Evolutionary conservation across 1,140 invertebrate genomes (phyloP), one percentile per base, ranked within the genome.

Genomic region (Leucophenga varia): DNA sequence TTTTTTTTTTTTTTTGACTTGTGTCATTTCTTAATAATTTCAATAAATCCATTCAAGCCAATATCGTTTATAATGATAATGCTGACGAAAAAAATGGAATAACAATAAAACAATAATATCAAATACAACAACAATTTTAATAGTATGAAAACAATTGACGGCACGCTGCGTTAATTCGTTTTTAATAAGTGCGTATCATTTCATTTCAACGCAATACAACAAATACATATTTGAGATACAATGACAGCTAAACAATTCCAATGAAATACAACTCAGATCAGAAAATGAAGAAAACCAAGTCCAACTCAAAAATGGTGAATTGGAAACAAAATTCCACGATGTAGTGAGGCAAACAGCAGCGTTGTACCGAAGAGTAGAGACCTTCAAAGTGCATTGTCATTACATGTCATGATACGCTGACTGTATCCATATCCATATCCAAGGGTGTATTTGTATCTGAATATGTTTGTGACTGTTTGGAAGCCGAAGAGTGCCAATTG

Each of bases 181-280:
- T 67, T 67, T 67, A 67, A 67, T 67, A 67, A 67, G 63, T 67
- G 63, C 56, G 63, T 67, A 67, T 67, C 63, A 67, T 67, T 67
- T 67, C 59, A 67, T 67, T 67, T 67, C 63, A 67, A 67, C 63
- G 59, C 22, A 25, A 10, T 25, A 25, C 22, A 25, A 25, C 22
- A 25, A 25, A n/a, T n/a, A n/a, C n/a, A n/a, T n/a, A n/a, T n/a
- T n/a, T n/a, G n/a, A n/a, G n/a, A n/a, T n/a, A n/a, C n/a, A n/a
- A n/a, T n/a, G n/a, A n/a, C n/a, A n/a, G n/a, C n/a, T n/a, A n/a
- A n/a, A 5, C 22, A 10, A 25, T 56, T 65, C 65, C 63, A 65
- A 65, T 63, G 50, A 51, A 65, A 54, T 42, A 36, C n/a, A n/a
- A n/a, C 35, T 16, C 41, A 16, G 36, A 35, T n/a, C n/a, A n/a